phyloP scores from a whole-genome alignment of 2,113 vertebrate genomes.

The Apodemus speciosus region DNA sequence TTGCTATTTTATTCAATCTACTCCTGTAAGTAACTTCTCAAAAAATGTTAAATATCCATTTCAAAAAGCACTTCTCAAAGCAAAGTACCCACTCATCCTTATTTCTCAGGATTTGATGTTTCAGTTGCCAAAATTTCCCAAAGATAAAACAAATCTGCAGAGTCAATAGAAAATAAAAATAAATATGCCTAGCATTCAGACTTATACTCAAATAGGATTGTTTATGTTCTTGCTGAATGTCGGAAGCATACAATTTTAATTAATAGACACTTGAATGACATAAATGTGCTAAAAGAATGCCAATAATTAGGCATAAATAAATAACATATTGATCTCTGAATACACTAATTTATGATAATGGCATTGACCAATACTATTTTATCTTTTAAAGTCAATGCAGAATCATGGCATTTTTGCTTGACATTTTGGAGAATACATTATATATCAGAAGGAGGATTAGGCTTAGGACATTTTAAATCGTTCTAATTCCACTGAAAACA shows the following conservation, averaged over 20 bases:
- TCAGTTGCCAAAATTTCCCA: conserved; percentile 45
- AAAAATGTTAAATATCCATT: conserved; percentile 72
- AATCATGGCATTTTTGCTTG: neutral
- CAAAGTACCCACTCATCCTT: conserved; percentile 64
- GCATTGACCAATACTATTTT: neutral
- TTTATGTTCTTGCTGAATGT: neutral
- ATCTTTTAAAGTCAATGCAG: neutral
- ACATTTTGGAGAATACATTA: neutral
- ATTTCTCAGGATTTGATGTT: conserved; percentile 56
- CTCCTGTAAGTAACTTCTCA: conserved; percentile 78
- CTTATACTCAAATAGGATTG: neutral
- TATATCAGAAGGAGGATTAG: neutral
- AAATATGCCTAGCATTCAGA: neutral
- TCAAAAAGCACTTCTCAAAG: conserved; percentile 72
- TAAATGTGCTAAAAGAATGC: neutral
- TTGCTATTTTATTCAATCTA: conserved; percentile 78
- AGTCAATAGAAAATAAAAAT: neutral
- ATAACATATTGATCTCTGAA: neutral
- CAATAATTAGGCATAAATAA: neutral
- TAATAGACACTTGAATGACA: neutral
- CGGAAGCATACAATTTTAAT: neutral
- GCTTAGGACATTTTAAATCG: neutral
- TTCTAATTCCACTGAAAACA: neutral
- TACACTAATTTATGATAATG: neutral
- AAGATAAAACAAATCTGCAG: neutral